phyloP scores from a whole-genome alignment of 2,888 invertebrate genomes.

The Toxonevra muliebris region DNA sequence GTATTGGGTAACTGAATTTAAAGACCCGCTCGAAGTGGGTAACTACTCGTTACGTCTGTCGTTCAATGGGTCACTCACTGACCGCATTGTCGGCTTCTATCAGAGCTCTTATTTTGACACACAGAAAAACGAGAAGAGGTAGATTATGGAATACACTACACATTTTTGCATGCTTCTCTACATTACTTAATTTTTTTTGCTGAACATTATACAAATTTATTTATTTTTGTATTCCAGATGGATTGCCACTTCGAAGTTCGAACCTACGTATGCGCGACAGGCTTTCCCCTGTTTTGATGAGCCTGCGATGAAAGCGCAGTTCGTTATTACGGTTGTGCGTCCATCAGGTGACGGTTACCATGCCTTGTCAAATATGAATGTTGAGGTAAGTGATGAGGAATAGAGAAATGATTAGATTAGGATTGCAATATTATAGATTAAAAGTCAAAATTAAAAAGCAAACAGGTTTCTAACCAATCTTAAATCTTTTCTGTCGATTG shows the following conservation, averaged over 20 bases:
- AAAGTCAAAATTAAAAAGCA: not conserved
- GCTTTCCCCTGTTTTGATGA: conserved; percentile 97
- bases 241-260: conserved; percentile 92
- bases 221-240: conserved; percentile 68
- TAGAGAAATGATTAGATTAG: not conserved
- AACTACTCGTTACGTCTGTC: conserved; percentile 69
- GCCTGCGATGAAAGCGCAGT: conserved; percentile 88
- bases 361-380: conserved; percentile 90
- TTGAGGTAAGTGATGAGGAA: conserved; percentile 65
- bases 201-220: not conserved
- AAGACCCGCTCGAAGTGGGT: conserved; percentile 55
- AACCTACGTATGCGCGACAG: conserved; percentile 91
- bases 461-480: not conserved
- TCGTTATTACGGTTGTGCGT: conserved; percentile 79
- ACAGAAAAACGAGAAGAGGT: conserved; percentile 58
- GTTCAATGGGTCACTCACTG: conserved; percentile 74
- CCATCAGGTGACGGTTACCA: conserved; percentile 73
- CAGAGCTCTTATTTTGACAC: conserved; percentile 70
- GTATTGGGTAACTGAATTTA: conserved; percentile 64
- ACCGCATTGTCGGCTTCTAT: conserved; percentile 80
- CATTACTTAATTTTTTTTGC: not conserved
- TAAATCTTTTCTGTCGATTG: not conserved
- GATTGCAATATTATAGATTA: not conserved
- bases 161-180: not conserved
- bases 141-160: conserved; percentile 31